Evolutionary conservation across 35 echinoderm and acorn worm genomes (phyloP), one percentile per base, ranked within the genome.

Genomic region (Heliocidaris tuberculata): DNA sequence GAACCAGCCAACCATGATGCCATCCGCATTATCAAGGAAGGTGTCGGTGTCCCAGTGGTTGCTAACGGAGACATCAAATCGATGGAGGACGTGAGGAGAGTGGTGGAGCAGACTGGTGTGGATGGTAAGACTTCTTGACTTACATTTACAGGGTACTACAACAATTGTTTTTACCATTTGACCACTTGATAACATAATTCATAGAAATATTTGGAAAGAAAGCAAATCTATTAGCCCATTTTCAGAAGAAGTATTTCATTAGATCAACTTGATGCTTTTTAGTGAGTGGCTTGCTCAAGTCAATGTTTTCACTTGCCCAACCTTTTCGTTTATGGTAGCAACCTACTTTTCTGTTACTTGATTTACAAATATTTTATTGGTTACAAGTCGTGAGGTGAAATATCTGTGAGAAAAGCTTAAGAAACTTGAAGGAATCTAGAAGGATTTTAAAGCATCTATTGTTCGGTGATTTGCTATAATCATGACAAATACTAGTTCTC

Each of bases 31-130:
- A 96, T 99, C 95, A 99, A 99, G 70, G 98, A 99, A 15, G 97
- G 97, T 85, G 92, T 99, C 0, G 86, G 86, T 30, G 94, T 99
- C 21, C 98, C 98, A 31, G 98, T 99, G 13, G 61, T 99, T 97
- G 98, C 98, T 90, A 99, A 99, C 94, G 96, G 98, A n/a, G 98
- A 99, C 47, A 95, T 99, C 31, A 95, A 86, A 56, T 89, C 32
- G 6, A 27, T 99, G 86, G 85, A 95, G 7, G 95, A 97, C 95
- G 95, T 95, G 9, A 85, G 97, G 13, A 96, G 94, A 91, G 94
- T 97, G 5, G 32, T 54, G 32, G 93, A 96, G 90, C 50, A 95
- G 13, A 97, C 98, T 16, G 95, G 96, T 30, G 98, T 97, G 19
- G 90, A 99, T 94, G 98, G 96, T 98, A 94, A 93, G 97, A 88